Evolutionary conservation across 2,797 vertebrate genomes (phyloP).

Genomic region (Acomys russatus): DNA sequence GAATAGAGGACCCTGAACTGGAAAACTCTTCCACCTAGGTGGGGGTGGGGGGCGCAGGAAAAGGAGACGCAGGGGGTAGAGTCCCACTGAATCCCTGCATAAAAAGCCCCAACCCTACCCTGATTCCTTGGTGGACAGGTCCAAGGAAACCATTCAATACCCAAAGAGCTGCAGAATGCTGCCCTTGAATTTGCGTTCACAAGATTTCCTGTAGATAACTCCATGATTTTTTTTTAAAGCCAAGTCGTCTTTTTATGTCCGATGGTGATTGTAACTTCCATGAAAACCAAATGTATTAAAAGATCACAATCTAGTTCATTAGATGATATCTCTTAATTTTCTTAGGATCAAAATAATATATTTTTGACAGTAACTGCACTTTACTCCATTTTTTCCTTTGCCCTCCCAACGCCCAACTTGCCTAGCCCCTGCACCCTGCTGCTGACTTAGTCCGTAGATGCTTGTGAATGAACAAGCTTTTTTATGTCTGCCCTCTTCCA

Average conservation of each 20-base stretch:
- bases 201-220: conserved; percentile 85
- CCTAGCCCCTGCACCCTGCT: conserved; percentile 74
- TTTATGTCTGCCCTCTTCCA: conserved; percentile 65
- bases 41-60: not conserved
- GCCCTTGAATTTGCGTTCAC: conserved; percentile 83
- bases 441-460: conserved; percentile 84
- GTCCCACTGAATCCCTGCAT: not conserved
- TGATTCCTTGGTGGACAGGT: conserved; percentile 10
- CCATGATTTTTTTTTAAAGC: conserved; percentile 83
- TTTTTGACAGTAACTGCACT: conserved; percentile 90
- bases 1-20: conserved; percentile 87
- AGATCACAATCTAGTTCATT: conserved; percentile 84
- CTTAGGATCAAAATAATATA: conserved; percentile 87
- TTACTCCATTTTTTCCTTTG: conserved; percentile 77
- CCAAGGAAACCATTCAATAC: conserved; percentile 77
- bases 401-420: too few species aligned
- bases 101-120: not conserved
- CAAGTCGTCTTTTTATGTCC: conserved; percentile 85
- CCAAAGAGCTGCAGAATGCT: conserved; percentile 91
- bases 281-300: conserved; percentile 90
- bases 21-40: conserved; percentile 88
- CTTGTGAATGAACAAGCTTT: conserved; percentile 84
- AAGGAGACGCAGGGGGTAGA: not conserved
- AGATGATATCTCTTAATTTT: conserved; percentile 83
- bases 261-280: conserved; percentile 89